Percentiles rank a stretch among this genome's conserved stretches.
Conservation (phyloP, 2,113 vertebrate genomes). For the Redunca redunca region DNA sequence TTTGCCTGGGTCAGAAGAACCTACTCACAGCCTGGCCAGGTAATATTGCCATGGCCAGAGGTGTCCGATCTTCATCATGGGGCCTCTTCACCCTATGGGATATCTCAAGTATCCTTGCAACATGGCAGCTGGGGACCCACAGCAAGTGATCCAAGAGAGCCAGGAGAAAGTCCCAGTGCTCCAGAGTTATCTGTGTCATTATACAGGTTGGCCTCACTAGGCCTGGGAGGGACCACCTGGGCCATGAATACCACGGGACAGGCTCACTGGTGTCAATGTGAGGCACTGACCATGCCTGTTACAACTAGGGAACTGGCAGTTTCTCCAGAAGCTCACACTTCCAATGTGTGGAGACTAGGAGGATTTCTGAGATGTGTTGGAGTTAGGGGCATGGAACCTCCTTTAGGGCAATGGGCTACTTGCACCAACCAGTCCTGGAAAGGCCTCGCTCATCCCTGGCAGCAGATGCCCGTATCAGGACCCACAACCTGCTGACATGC, state of each 20-base stretch:
- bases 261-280: background rate
- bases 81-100: background rate
- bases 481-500: background rate
- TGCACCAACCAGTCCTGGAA: background rate
- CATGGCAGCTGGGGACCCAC: background rate
- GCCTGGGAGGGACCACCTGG: background rate
- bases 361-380: background rate
- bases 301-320: background rate
- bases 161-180: background rate
- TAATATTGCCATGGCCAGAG: background rate
- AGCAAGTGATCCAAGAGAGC: background rate
- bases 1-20: background rate
- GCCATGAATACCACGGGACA: background rate
- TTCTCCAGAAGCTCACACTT: background rate
- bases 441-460: background rate
- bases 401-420: background rate
- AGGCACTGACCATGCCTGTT: background rate
- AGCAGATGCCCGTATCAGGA: background rate
- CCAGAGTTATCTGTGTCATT: background rate
- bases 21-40: background rate
- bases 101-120: background rate
- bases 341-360: background rate
- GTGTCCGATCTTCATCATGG: background rate
- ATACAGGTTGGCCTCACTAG: background rate
- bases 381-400: background rate